A percentile compares a stretch with the other conserved stretches of the same genome.
phyloP scores from a whole-genome alignment of 2,888 invertebrate species.

The Sclerodermus sp. region DNA sequence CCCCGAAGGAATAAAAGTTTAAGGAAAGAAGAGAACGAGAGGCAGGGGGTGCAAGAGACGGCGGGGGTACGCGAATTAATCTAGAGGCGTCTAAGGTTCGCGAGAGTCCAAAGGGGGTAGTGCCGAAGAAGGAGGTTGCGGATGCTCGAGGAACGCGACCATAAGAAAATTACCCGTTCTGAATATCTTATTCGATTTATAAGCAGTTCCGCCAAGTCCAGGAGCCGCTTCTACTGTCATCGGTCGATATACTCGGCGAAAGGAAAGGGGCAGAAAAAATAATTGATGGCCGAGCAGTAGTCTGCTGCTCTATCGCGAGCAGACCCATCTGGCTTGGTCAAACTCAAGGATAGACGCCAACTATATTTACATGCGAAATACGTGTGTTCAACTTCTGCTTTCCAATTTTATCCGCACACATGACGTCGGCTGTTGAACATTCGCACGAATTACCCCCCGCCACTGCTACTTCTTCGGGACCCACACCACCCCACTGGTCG shows the following conservation, averaged over 20 bases:
- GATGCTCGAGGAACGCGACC: slow-evolving; percentile 16
- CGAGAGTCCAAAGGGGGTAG: slow-evolving; percentile 12
- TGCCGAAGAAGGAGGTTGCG: slow-evolving; percentile 19
- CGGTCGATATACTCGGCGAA: slow-evolving; percentile 22
- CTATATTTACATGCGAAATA: no score
- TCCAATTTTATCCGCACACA: no score
- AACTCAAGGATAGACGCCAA: slow-evolving; percentile 3
- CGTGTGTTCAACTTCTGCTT: no score
- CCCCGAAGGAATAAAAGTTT: not conserved
- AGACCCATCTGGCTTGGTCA: slow-evolving; percentile 6
- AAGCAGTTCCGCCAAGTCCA: slow-evolving; percentile 31
- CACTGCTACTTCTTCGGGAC: no score
- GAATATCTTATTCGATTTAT: slow-evolving; percentile 42
- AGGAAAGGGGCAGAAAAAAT: slow-evolving; percentile 16
- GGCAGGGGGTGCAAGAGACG: slow-evolving; percentile 6
- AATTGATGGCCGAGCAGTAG: slow-evolving; percentile 25
- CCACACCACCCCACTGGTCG: no score
- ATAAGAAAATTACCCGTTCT: slow-evolving; percentile 49
- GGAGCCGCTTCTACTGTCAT: slow-evolving; percentile 10
- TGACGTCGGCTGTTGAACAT: no score
- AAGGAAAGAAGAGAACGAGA: not conserved
- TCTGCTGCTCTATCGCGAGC: slow-evolving; percentile 7
- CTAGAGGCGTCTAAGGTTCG: no score
- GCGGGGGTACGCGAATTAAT: no score
- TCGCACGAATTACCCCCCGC: no score